Percentiles rank a stretch among this genome's conserved stretches.
Conservation (phyloP, 2,113 vertebrate genomes). For the Paratilapia polleni region DNA sequence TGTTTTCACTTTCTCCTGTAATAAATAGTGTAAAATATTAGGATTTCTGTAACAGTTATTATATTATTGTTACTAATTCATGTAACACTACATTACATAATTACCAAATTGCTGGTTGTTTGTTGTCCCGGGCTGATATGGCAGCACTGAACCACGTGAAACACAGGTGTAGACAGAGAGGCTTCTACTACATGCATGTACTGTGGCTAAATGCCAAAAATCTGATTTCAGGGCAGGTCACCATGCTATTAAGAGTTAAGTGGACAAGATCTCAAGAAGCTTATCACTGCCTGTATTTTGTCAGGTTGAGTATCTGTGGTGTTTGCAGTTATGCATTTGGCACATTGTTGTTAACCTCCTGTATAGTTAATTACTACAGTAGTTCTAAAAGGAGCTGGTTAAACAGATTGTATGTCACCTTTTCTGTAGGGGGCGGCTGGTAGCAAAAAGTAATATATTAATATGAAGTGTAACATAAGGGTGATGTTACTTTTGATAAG, state of each 20-base stretch:
- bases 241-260: not conserved
- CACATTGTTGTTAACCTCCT: not conserved
- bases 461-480: not conserved
- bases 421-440: not conserved
- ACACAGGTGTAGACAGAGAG: not conserved
- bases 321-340: not conserved
- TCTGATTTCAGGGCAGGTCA: not conserved
- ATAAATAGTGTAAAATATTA: not conserved
- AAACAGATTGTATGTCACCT: not conserved
- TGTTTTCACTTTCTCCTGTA: not conserved
- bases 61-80: not conserved
- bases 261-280: not conserved
- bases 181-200: not conserved
- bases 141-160: not conserved
- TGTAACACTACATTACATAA: not conserved
- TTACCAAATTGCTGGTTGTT: not conserved
- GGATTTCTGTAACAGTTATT: fast-evolving
- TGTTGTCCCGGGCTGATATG: not conserved
- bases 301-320: not conserved
- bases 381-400: not conserved
- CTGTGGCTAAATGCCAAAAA: not conserved
- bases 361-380: not conserved
- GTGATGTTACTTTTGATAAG: not conserved
- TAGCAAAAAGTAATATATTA: not conserved
- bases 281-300: not conserved